Conservation (phyloP, 2,888 invertebrate genomes). For the Rotaria sp. region DNA sequence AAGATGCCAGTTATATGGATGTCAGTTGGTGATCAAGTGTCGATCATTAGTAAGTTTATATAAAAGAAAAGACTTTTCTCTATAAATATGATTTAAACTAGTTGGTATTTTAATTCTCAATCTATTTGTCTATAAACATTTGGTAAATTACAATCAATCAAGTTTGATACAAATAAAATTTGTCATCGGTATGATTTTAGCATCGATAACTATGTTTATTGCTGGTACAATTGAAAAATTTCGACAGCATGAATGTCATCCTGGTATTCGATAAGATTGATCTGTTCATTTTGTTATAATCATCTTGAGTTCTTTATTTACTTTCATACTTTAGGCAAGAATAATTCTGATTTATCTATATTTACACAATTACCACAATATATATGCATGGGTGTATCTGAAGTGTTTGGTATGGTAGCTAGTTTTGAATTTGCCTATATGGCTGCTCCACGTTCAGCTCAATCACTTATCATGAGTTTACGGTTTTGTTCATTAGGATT, state of each 20-base stretch:
- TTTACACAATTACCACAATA: constrained; percentile 59
- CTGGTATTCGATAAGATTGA: neutral
- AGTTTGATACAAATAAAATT: neutral
- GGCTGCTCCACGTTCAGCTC: constrained; percentile 57
- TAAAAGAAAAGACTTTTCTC: too few relatives aligned
- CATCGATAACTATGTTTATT: constrained; percentile 28
- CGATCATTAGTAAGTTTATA: neutral
- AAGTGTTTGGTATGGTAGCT: constrained; percentile 58
- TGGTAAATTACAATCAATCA: neutral
- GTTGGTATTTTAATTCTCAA: neutral
- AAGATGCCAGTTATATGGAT: neutral
- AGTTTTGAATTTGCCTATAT: constrained; percentile 59
- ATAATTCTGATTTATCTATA: constrained; percentile 57
- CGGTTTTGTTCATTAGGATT: constrained; percentile 57
- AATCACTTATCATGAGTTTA: constrained; percentile 58
- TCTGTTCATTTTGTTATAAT: neutral
- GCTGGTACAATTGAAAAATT: neutral
- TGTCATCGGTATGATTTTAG: neutral
- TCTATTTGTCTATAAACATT: neutral
- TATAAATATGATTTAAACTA: neutral
- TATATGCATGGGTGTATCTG: constrained; percentile 57
- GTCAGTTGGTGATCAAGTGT: neutral
- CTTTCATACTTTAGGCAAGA: neutral
- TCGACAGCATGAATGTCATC: neutral
- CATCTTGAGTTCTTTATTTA: neutral